phyloP scores from a whole-genome alignment of 2,888 invertebrate genomes.

The Piscicola geometra region DNA sequence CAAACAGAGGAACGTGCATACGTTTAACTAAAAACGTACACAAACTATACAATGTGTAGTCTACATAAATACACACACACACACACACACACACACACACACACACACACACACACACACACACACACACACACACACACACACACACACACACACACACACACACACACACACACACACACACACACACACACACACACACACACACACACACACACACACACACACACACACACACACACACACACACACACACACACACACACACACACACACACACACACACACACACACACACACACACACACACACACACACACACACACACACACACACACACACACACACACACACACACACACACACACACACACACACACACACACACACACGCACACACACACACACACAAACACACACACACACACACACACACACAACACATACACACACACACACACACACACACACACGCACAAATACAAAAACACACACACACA shows the following conservation, averaged over 20 bases:
- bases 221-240: conserved; percentile 30
- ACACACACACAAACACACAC: neutral
- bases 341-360: neutral
- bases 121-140: conserved; percentile 24
- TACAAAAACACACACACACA: neutral
- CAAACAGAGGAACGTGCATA: too few species aligned
- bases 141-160: conserved; percentile 16
- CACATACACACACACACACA: neutral
- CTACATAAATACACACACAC: conserved; percentile 9
- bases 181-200: conserved; percentile 10
- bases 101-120: conserved; percentile 24
- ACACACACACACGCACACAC: neutral
- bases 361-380: neutral
- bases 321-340: conserved; percentile 23
- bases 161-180: conserved; percentile 16
- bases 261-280: conserved; percentile 24
- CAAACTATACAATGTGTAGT: too few species aligned
- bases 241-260: conserved; percentile 29
- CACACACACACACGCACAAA: neutral
- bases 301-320: conserved; percentile 31
- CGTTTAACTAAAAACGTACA: too few species aligned
- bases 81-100: conserved; percentile 23
- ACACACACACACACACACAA: neutral
- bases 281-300: conserved; percentile 25
- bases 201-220: conserved; percentile 20